A percentile compares a stretch with the other conserved stretches of the same genome.
Conservation (phyloP, 1,140 invertebrate genomes). For the Pseudobourletiella spinata region DNA sequence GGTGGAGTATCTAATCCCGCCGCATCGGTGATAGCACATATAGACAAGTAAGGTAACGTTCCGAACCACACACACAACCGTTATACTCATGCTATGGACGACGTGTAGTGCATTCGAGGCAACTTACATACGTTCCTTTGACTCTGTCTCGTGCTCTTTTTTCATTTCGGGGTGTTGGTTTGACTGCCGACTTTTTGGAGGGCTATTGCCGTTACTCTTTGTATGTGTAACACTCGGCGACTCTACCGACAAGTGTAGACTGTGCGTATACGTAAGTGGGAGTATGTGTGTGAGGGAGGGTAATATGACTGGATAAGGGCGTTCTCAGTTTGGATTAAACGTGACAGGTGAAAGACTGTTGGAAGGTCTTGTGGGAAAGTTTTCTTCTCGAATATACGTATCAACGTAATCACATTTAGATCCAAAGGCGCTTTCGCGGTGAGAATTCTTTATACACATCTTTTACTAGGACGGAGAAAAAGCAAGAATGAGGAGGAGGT, state of each 20-base stretch:
- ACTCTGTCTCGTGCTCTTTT: no score
- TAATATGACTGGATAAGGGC: neutral
- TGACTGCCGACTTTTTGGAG: no score
- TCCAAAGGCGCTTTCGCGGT: constrained; percentile 9
- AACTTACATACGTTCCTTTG: no score
- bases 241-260: no score
- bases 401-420: constrained; percentile 13
- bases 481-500: neutral
- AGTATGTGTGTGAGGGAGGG: neutral
- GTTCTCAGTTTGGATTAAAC: constrained; percentile 10
- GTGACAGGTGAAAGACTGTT: constrained; percentile 17
- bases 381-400: constrained; percentile 9
- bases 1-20: neutral
- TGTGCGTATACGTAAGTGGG: neutral
- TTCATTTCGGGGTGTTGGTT: neutral
- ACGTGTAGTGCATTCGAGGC: no score
- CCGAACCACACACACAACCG: neutral
- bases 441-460: constrained; percentile 8
- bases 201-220: no score
- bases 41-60: neutral
- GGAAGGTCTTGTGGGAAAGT: constrained; percentile 10
- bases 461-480: neutral
- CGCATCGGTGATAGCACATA: no score
- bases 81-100: neutral
- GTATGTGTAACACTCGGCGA: no score